Evolutionary conservation across 2,888 invertebrate genomes (phyloP), one percentile per base, ranked within the genome.

Genomic region (Fragum sueziense): DNA sequence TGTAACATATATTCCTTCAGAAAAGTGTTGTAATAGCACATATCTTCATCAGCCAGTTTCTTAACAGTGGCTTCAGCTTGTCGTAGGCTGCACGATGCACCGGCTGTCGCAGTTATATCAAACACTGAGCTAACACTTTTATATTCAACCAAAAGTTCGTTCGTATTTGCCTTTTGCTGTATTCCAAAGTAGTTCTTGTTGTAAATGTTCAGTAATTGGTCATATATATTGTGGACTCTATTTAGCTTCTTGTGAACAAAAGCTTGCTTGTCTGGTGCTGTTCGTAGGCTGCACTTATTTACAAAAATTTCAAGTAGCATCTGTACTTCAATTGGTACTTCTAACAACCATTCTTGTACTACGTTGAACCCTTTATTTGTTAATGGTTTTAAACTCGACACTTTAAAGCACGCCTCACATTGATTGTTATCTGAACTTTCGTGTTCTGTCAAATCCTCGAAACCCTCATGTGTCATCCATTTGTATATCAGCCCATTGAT

Each of bases 11-110:
- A 73, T 14, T 65, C 54, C 33, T 75, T 79, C 20, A 79, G 9
- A 59, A 74, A 82, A 14, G 82, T 73, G 31, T 75, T 79, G 51
- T 74, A 82, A 33, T 82, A 82, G 31, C 73, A 74, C 9, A 82
- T 57, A 47, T 82, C 82, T 25, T 2, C 22, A 17, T 68, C 47
- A 4, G 72, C 71, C 7, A 72, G 31, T 51, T 76, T 74, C 25
- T 76, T 74, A 9, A 79, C 41, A n/a, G 68, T 70, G 17, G 41
- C 61, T 72, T 82, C 79, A n/a, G 70, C 74, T 31, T 59, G 17
- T 33, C 25, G 29, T 27, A 74, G 57, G 47, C 74, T 68, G 6
- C 61, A 17, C 14, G 76, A 74, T 22, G 69, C 57, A 1, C 79
- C 79, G 3, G 68, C 17, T 20, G 52, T 22, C 6, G 74, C 54